Evolutionary conservation across 2,888 invertebrate species (phyloP).

Genomic region (Eledone cirrhosa): DNA sequence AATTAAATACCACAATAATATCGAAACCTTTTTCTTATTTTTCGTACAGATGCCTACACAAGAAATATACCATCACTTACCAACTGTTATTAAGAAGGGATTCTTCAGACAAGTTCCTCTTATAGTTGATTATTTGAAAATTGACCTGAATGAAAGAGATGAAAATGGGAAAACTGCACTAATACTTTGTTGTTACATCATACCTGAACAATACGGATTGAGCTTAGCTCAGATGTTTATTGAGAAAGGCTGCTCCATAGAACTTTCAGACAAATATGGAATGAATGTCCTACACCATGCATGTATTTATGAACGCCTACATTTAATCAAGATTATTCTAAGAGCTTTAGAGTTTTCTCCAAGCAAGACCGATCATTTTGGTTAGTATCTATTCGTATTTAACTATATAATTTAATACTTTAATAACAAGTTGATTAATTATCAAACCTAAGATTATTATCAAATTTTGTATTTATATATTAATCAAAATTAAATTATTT

Average conservation of each 20-base stretch:
- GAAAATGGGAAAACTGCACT: slow-evolving; percentile 56
- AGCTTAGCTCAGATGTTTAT: slow-evolving; percentile 61
- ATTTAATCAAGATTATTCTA: slow-evolving; percentile 53
- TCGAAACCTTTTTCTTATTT: neutral
- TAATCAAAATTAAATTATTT: too few relatives aligned
- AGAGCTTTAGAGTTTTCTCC: slow-evolving; percentile 63
- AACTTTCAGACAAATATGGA: slow-evolving; percentile 52
- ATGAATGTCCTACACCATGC: slow-evolving; percentile 63
- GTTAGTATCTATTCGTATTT: slow-evolving; percentile 34
- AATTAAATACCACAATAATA: too few relatives aligned
- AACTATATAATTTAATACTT: too few relatives aligned
- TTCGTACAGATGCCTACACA: neutral
- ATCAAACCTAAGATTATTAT: too few relatives aligned
- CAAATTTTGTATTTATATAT: too few relatives aligned
- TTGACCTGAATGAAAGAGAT: slow-evolving; percentile 53
- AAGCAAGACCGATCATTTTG: slow-evolving; percentile 53
- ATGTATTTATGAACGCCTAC: slow-evolving; percentile 55
- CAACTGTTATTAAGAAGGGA: slow-evolving; percentile 58
- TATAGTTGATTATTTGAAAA: slow-evolving; percentile 54
- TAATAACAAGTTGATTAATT: too few relatives aligned
- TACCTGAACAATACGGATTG: slow-evolving; percentile 59
- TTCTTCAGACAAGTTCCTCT: slow-evolving; percentile 62
- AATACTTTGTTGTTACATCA: slow-evolving; percentile 59
- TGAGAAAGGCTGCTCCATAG: slow-evolving; percentile 59
- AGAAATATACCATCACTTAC: slow-evolving; percentile 28